Base-by-base conservation (phyloP, 2,888 invertebrate genomes). In the Orchesellides sinensis region DNA sequence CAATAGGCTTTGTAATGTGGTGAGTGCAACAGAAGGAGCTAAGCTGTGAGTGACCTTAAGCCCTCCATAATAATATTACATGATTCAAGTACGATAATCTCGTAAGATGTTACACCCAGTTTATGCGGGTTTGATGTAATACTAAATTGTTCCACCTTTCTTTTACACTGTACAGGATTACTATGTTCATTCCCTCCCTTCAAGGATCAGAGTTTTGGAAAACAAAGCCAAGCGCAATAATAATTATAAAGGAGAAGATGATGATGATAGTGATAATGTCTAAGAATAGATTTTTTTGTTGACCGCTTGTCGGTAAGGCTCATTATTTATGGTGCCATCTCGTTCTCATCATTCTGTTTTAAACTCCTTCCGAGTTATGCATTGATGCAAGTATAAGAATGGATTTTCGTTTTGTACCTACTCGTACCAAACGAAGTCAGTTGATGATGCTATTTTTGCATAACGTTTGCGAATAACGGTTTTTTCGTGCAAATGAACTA, bases 401-500 rank as follows among this genome's bases (percentile, higher is more conserved):
- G 54, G 54, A 59, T 59, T 59, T 29, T n/a, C n/a, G n/a, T n/a
- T n/a, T n/a, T n/a, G n/a, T n/a, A n/a, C n/a, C n/a, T n/a, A n/a
- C n/a, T n/a, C n/a, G 14, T n/a, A 25, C 32, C 29, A 17, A 14
- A 59, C 32, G 32, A 59, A 14, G 59, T 21, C 45, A 27, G 17
- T 23, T 47, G 59, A 2, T n/a, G n/a, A n/a, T 25, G 52, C 66
- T 78, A 69, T 77, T 77, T 74, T 78, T 69, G 69, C 59, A 49
- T 63, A 56, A 25, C 19, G 52, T 52, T 79, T 25, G 35, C 35
- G 65, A n/a, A 49, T 81, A 81, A 81, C 81, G 81, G 81, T 81
- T 61, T 61, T 74, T 61, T 59, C 74, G 73, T 81, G 74, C 74
- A 74, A 66, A 81, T 74, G 68, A 81, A 81, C 59, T 56, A 73